Base-by-base conservation (phyloP, 2,797 vertebrate genomes). In the Echiichthys vipera region DNA sequence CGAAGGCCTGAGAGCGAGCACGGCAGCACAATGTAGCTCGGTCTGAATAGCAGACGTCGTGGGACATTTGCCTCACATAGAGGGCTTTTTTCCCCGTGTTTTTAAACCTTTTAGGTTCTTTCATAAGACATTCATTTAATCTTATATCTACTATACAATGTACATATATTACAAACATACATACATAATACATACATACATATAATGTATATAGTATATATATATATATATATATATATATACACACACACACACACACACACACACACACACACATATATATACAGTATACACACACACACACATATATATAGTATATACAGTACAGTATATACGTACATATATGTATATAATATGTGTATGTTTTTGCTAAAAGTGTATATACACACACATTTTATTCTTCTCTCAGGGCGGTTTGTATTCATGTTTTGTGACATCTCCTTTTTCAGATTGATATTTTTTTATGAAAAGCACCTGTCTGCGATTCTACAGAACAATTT, bases 401-500 rank as follows among this genome's bases (percentile, higher is more conserved):
- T 51, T 74, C 76, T 36, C 22, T 72, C 71, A 46, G 46, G 71
- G 83, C 74, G 73, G 78, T 89, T 91, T 84, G 71, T 78, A 86
- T 91, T 90, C 83, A 84, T 79, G 72, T 88, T 87, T 84, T 77
- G 81, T 79, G 85, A 90, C 89, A 84, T 89, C 84, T 90, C 84
- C 77, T 80, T 89, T 88, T 76, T 74, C 81, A 83, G 84, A 91
- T 78, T 84, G 82, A 83, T 80, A 79, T 88, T 90, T 87, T 81
- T 59, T 65, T 56, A 75, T 88, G 83, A 90, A 90, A 92, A 88
- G 91, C 89, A 83, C 75, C 89, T 80, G 89, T 81, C 84, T 86
- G 86, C 84, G 89, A 92, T 92, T 88, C 88, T 78, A 90, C 89
- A 91, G 81, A 83, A 92, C 90, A 89, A 91, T 92, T 91, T 92